These are phyloP conservation scores for Drosophila pallidifrons DNA, from an alignment of 1,140 invertebrate species.

Conservation along the genomic window DNA sequence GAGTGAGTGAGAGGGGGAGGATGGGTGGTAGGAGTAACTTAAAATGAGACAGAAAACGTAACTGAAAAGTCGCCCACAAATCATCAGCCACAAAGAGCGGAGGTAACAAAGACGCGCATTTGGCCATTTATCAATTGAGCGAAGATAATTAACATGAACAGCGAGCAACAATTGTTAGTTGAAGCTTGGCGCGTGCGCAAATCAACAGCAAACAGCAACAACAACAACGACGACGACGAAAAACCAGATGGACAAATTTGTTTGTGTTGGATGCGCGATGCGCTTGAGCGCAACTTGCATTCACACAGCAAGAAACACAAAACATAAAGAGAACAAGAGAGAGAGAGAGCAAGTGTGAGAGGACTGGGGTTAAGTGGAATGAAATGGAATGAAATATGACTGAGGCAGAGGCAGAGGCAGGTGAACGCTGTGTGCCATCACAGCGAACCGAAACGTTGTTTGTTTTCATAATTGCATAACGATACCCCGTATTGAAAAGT, in stretches of 20 bases:
- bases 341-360: not conserved
- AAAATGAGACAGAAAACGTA: not conserved
- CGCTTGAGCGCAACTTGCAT: conserved; percentile 29
- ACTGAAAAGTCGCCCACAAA: conserved; percentile 5
- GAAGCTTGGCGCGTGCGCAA: conserved; percentile 34
- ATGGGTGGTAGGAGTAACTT: not conserved
- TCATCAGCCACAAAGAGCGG: not conserved
- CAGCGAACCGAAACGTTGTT: conserved; percentile 17
- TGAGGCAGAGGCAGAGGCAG: not conserved
- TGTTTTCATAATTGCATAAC: conserved; percentile 19
- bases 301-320: not conserved
- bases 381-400: conserved; percentile 7
- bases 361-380: conserved; percentile 7
- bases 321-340: not conserved
- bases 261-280: conserved; percentile 32
- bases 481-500: not conserved
- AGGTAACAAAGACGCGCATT: conserved; percentile 17
- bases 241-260: conserved; percentile 17
- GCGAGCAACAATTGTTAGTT: conserved; percentile 15
- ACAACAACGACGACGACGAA: not conserved
- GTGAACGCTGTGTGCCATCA: not conserved
- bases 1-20: not conserved
- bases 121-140: conserved; percentile 50
- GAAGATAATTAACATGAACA: conserved; percentile 51
- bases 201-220: conserved; percentile 22